Evolutionary conservation across 2,797 vertebrate genomes (phyloP), one percentile per base, ranked within the genome.

Genomic region (Dipus sagitta): DNA sequence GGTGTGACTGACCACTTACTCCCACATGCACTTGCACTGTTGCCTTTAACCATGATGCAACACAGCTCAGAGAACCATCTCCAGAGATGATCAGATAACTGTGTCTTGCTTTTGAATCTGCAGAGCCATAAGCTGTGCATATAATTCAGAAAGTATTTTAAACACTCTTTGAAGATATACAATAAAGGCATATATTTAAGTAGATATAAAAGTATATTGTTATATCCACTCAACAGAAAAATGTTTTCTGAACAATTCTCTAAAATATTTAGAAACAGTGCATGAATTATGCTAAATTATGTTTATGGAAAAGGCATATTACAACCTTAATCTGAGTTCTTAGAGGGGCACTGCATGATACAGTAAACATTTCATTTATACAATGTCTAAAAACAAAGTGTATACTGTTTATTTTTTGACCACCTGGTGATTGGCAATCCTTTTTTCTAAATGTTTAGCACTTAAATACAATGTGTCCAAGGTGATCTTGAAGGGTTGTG

Each of bases 101-200:
- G 32, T n/a, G 10, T 6, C 6, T 28, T n/a, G 5, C 9, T 67
- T 20, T 58, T 47, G 4, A 34, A 13, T 76, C 85, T 60, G 30
- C 47, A 62, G 23, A 74, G 38, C 38, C 23, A 0, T 38, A 15
- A 86, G n/a, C 14, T 52, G 62, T 42, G 9, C 47, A 47, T 47
- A 47, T 47, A 82, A 86, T 86, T 58, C 77, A 85, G 14, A 89
- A 60, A 91, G 81, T 9, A 58, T 32, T 30, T 62, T 92, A 67
- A 89, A 34, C 32, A 2, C 20, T 92, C n/a, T n/a, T 8, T 78
- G 38, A 87, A 82, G 70, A 87, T 23, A 2, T 84, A 60, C 47
- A 68, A 26, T 14, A 38, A 68, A 75, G 34, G 77, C 38, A 76
- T 64, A 81, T 64, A 34, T 58, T 1, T 38, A 58, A 79, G 2